Evolutionary conservation across 2,888 invertebrate species (phyloP).

Genomic region (Urechis unicinctus): DNA sequence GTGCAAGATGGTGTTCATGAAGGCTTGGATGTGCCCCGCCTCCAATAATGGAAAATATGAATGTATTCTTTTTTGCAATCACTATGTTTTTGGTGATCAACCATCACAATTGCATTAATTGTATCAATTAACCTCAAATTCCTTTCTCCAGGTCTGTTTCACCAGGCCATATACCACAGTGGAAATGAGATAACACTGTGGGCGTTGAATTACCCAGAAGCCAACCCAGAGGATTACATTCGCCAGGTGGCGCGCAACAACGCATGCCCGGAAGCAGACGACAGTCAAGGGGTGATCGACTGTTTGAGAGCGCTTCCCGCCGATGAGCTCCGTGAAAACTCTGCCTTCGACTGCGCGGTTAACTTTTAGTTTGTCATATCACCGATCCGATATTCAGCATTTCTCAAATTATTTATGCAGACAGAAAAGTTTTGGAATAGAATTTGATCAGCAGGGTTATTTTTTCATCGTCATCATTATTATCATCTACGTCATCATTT

Average conservation of each 20-base stretch:
- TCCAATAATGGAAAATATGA: too few relatives aligned
- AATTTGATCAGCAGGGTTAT: too few relatives aligned
- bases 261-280: slow-evolving; percentile 2
- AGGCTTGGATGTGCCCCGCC: too few relatives aligned
- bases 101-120: too few relatives aligned
- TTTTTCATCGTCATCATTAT: too few relatives aligned
- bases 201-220: slow-evolving; percentile 9
- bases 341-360: not conserved
- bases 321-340: not conserved
- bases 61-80: too few relatives aligned
- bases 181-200: slow-evolving; percentile 16
- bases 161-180: slow-evolving; percentile 23
- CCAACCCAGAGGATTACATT: slow-evolving; percentile 12
- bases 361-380: not conserved
- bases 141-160: slow-evolving; percentile 17
- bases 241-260: slow-evolving; percentile 11
- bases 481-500: too few relatives aligned
- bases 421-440: too few relatives aligned
- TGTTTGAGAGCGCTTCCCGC: slow-evolving; percentile 5
- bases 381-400: too few relatives aligned
- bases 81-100: too few relatives aligned
- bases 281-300: slow-evolving; percentile 8
- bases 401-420: too few relatives aligned
- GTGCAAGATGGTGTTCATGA: too few relatives aligned
- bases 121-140: slow-evolving; percentile 6